phyloP scores from a whole-genome alignment of 2,113 vertebrate species.

The Lontra canadensis region DNA sequence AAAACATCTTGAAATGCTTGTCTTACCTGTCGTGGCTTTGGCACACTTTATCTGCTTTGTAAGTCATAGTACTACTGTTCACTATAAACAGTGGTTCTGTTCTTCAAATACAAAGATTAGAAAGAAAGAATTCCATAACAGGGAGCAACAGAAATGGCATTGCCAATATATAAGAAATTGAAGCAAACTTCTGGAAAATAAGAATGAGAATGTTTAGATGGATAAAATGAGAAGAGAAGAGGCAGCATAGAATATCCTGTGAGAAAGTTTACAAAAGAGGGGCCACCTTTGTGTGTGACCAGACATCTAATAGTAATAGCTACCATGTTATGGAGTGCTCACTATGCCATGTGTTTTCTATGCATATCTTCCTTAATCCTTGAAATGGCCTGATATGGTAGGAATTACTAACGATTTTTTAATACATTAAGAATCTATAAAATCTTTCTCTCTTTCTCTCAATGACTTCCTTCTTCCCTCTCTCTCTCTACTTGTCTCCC shows the following conservation, averaged over 20 bases:
- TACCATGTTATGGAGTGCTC: background rate
- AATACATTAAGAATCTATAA: background rate
- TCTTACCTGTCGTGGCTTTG: background rate
- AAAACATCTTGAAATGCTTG: background rate
- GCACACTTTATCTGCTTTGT: background rate
- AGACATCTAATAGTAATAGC: background rate
- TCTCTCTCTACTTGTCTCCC: background rate
- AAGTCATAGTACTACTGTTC: background rate
- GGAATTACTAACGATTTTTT: background rate
- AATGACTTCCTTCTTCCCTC: background rate
- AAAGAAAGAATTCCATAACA: slow-evolving; percentile 1
- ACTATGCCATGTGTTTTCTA: background rate
- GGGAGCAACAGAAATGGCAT: background rate
- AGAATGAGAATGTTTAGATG: background rate
- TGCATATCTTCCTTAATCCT: background rate
- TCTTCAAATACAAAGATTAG: slow-evolving; percentile 29
- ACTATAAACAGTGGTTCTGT: background rate
- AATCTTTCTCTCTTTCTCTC: background rate
- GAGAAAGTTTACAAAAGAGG: background rate
- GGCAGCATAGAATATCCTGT: background rate
- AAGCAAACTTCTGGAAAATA: slow-evolving; percentile 33
- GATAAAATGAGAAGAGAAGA: background rate
- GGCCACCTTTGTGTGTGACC: background rate
- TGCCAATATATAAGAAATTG: background rate
- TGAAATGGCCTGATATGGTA: background rate